A percentile compares a stretch with the other conserved stretches of the same genome.
Conservation (phyloP, 1,140 invertebrate species). For the Drosophila tsacasi region DNA sequence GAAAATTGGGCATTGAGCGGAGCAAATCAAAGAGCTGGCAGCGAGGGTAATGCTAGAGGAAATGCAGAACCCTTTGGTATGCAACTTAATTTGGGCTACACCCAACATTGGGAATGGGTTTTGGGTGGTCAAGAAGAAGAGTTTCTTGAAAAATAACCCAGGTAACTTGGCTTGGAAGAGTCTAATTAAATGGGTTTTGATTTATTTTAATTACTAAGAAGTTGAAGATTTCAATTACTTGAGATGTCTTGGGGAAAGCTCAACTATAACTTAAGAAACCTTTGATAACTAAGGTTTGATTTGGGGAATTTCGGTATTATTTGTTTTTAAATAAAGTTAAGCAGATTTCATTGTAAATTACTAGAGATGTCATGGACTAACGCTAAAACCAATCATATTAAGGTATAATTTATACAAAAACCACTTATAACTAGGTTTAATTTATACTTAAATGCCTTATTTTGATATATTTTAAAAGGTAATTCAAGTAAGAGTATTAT, state of each 20-base stretch:
- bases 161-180: not conserved
- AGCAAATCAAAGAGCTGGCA: constrained; percentile 7
- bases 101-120: not conserved
- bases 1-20: constrained; percentile 17
- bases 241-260: not conserved
- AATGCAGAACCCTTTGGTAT: constrained; percentile 26
- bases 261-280: not conserved
- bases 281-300: not conserved
- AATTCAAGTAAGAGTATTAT: not conserved
- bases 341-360: no score
- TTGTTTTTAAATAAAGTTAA: not conserved
- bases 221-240: fast-evolving
- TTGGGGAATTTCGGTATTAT: not conserved
- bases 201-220: not conserved
- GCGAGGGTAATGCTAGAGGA: constrained; percentile 7
- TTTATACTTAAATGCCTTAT: no score
- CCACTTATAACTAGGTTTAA: fast-evolving
- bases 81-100: constrained; percentile 15
- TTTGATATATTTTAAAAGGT: not conserved
- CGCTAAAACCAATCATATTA: not conserved
- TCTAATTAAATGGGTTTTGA: not conserved
- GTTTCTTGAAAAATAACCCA: not conserved
- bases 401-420: fast-evolving
- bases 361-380: not conserved
- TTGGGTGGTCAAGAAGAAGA: not conserved